Percentiles rank a stretch among this genome's conserved stretches.
These are phyloP conservation scores for Pristiophorus japonicus DNA, from an alignment of 2,113 vertebrate genomes.

Conservation along the genomic window DNA sequence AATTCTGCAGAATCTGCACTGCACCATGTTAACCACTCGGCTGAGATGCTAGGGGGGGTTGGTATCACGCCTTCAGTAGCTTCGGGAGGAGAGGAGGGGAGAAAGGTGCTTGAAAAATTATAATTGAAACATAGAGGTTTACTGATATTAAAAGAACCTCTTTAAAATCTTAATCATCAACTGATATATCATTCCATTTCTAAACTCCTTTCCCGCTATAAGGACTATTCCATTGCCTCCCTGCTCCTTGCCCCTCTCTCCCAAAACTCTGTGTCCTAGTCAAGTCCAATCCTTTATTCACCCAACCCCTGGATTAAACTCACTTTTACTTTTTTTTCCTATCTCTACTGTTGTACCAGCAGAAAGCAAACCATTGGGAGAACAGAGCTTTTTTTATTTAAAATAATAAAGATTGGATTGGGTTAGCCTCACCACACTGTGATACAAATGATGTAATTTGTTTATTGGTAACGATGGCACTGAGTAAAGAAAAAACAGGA, in stretches of 20 bases:
- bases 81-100: neutral
- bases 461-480: neutral
- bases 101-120: neutral
- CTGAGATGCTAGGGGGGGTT: neutral
- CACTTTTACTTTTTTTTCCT: neutral
- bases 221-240: neutral
- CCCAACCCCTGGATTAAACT: neutral
- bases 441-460: neutral
- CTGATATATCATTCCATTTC: neutral
- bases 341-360: neutral
- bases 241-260: neutral
- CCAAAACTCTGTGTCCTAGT: neutral
- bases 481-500: neutral
- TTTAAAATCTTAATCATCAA: neutral
- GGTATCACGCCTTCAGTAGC: neutral
- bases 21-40: neutral
- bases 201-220: neutral
- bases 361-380: neutral
- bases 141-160: neutral
- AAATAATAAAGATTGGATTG: neutral
- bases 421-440: neutral
- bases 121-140: neutral
- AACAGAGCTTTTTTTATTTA: neutral
- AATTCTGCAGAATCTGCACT: neutral
- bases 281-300: neutral